Evolutionary conservation across 2,113 vertebrate species (phyloP).

Genomic region (Rhabdomys dilectus): DNA sequence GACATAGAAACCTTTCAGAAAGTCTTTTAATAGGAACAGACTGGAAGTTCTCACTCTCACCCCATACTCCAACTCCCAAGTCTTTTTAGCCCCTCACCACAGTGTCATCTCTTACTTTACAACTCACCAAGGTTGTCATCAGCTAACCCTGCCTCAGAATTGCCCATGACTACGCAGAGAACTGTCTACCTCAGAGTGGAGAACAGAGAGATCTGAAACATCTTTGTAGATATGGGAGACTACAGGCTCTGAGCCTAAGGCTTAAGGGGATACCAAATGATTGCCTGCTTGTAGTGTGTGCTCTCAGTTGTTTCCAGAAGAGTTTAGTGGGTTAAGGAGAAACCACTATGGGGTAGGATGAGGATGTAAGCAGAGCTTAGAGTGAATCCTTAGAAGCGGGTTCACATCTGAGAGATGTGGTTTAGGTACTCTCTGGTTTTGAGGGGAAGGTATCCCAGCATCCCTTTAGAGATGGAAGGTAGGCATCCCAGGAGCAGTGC

Average conservation of each 20-base stretch:
- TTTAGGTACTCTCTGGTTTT: not conserved
- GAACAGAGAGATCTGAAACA: not conserved
- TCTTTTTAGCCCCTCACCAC: not conserved
- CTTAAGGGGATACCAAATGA: not conserved
- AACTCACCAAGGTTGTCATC: not conserved
- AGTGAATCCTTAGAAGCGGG: not conserved
- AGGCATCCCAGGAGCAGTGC: not conserved
- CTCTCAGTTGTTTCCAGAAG: not conserved
- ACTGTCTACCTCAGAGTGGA: not conserved
- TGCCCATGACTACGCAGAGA: not conserved
- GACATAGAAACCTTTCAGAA: slow-evolving; percentile 26
- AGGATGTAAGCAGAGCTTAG: not conserved
- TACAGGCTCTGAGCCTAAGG: not conserved
- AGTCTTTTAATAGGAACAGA: slow-evolving; percentile 71
- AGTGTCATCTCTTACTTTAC: not conserved
- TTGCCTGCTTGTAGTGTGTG: not conserved
- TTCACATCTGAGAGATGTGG: not conserved
- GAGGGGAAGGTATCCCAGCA: slow-evolving; percentile 4
- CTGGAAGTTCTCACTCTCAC: not conserved
- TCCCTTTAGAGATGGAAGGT: not conserved
- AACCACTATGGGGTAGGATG: too few relatives aligned
- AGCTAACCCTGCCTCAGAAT: not conserved
- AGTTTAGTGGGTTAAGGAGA: not conserved
- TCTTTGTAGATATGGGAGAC: not conserved
- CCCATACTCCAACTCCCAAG: not conserved